phyloP scores from a whole-genome alignment of 2,888 invertebrate genomes.

The Ceramica pisi region DNA sequence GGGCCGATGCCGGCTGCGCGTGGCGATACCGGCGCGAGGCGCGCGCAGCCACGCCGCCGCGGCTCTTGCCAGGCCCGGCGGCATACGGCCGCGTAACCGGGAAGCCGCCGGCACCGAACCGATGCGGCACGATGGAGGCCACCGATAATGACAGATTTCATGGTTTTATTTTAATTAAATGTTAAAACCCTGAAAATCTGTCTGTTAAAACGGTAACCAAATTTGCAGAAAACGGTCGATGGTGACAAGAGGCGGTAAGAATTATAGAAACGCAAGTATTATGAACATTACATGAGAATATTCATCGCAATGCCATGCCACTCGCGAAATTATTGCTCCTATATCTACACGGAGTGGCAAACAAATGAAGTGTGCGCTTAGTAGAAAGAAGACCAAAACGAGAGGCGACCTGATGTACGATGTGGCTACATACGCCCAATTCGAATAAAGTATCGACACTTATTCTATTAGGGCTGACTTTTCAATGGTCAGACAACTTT shows the following conservation, averaged over 20 bases:
- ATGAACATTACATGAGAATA: constrained; percentile 26
- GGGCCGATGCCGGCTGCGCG: constrained; percentile 42
- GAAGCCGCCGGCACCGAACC: constrained; percentile 52
- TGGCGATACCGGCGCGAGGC: constrained; percentile 23
- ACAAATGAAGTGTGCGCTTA: constrained; percentile 45
- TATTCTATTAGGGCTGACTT: not conserved
- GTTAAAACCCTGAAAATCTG: constrained; percentile 46
- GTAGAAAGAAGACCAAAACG: constrained; percentile 2
- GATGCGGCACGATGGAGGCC: constrained; percentile 46
- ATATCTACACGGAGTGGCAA: constrained; percentile 41
- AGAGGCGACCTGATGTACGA: not conserved
- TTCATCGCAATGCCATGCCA: constrained; percentile 19
- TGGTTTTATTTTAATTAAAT: constrained; percentile 36
- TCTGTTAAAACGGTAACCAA: constrained; percentile 29
- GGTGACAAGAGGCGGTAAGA: constrained; percentile 10
- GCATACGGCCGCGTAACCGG: constrained; percentile 43
- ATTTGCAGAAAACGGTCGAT: constrained; percentile 20
- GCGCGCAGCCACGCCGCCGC: constrained; percentile 29
- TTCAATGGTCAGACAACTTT: not conserved
- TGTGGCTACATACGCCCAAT: not conserved
- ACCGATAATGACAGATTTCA: constrained; percentile 50
- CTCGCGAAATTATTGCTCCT: constrained; percentile 5
- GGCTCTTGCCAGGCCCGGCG: constrained; percentile 38
- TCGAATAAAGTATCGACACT: constrained; percentile 13
- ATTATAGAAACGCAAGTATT: constrained; percentile 20